Evolutionary conservation across 2,888 invertebrate species (phyloP).

Genomic region (Volucella bombylans): DNA sequence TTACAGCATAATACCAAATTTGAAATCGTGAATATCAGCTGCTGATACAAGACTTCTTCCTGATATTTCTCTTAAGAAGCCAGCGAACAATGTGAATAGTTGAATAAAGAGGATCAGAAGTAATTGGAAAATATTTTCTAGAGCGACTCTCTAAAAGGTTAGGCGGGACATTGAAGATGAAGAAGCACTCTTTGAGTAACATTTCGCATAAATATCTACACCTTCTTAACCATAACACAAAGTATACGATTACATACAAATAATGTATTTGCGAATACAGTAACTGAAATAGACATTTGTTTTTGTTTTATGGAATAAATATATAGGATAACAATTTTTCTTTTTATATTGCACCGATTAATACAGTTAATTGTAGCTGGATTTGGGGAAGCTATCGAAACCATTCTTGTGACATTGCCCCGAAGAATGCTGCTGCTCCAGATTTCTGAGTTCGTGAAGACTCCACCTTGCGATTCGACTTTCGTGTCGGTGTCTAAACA

Average conservation of each 20-base stretch:
- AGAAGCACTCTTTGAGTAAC: too few species aligned
- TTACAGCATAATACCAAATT: too few species aligned
- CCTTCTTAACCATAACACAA: too few species aligned
- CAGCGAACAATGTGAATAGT: too few species aligned
- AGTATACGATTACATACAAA: constrained; percentile 10
- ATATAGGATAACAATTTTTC: constrained; percentile 50
- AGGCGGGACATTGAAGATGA: too few species aligned
- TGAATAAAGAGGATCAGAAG: too few species aligned
- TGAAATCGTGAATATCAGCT: too few species aligned
- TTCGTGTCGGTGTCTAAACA: constrained; percentile 53
- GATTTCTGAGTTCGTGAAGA: constrained; percentile 83
- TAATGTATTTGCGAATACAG: constrained; percentile 40
- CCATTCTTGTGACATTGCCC: constrained; percentile 92
- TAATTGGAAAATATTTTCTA: too few species aligned
- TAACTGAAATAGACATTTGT: constrained; percentile 46
- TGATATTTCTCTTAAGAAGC: too few species aligned
- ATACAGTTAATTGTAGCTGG: constrained; percentile 43
- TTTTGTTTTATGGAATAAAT: constrained; percentile 51
- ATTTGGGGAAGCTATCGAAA: constrained; percentile 84
- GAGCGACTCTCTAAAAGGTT: too few species aligned
- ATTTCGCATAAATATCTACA: too few species aligned
- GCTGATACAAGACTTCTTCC: too few species aligned
- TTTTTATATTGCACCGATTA: constrained; percentile 64
- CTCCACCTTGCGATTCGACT: constrained; percentile 74
- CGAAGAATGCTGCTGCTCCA: constrained; percentile 91